Conservation (phyloP, 2,888 invertebrate genomes). For the Pilophorus perplexus region DNA sequence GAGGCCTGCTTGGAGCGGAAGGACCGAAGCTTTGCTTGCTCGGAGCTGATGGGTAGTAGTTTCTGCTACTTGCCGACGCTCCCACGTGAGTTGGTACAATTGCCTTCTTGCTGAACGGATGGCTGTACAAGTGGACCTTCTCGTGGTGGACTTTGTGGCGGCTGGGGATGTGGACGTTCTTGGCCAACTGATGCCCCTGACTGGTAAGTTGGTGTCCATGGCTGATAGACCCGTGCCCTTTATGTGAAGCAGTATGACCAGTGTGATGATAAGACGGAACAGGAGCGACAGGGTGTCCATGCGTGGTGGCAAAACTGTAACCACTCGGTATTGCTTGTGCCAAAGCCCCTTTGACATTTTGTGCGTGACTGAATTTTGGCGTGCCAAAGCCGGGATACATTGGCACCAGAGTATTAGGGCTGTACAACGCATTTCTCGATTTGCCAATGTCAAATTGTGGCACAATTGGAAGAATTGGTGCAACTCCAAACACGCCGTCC, state of each 20-base stretch:
- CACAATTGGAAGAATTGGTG: background rate
- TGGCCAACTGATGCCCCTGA: too few species aligned
- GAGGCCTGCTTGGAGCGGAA: background rate
- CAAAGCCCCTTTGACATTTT: background rate
- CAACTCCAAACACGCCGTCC: background rate
- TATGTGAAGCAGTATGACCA: background rate
- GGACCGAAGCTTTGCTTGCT: background rate
- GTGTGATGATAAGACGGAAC: background rate
- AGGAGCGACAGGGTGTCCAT: background rate
- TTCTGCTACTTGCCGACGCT: background rate
- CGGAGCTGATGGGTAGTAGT: background rate
- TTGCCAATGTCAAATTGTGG: background rate
- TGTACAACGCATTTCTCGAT: background rate
- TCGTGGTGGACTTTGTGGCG: background rate
- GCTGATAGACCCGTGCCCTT: conserved; percentile 11
- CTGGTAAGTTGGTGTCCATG: conserved; percentile 28
- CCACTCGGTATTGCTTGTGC: conserved; percentile 4
- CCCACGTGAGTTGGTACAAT: too few species aligned
- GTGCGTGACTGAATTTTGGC: background rate
- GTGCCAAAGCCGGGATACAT: background rate
- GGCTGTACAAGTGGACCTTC: background rate
- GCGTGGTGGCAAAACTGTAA: conserved; percentile 14
- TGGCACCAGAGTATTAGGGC: background rate
- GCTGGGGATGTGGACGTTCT: background rate
- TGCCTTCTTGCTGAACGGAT: background rate